Conservation (phyloP, 2,113 vertebrate species). For the Corydoras maculifer region DNA sequence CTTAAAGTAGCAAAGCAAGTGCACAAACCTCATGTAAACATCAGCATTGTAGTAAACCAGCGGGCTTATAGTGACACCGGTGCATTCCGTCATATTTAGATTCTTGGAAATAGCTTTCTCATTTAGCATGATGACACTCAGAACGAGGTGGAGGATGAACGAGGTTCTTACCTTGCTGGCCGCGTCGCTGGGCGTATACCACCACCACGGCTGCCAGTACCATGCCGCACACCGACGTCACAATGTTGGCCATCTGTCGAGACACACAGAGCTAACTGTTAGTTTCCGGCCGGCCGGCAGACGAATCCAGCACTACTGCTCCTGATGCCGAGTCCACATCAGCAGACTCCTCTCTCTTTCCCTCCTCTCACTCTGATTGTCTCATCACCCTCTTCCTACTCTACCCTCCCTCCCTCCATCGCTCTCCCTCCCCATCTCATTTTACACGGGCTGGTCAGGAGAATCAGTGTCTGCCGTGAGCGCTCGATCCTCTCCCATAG, state of each 20-base stretch:
- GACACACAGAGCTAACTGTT: slow-evolving; percentile 52
- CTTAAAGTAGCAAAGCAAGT: too few species aligned
- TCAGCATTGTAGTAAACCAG: too few species aligned
- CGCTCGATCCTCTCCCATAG: slow-evolving; percentile 3
- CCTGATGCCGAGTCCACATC: slow-evolving; percentile 44
- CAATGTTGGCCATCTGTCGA: slow-evolving; percentile 88
- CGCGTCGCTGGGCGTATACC: slow-evolving; percentile 86
- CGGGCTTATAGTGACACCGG: too few species aligned
- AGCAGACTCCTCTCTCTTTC: slow-evolving; percentile 42
- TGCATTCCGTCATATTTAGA: too few species aligned
- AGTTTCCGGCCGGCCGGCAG: slow-evolving; percentile 44
- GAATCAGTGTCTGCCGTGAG: slow-evolving; percentile 28
- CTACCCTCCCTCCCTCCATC: slow-evolving; percentile 18
- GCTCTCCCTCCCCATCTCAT: background rate
- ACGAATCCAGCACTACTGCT: slow-evolving; percentile 47
- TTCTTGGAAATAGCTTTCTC: too few species aligned
- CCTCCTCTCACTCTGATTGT: slow-evolving; percentile 9
- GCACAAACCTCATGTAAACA: too few species aligned
- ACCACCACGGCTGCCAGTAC: slow-evolving; percentile 81
- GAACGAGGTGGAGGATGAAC: slow-evolving; percentile 13
- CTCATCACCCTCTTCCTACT: slow-evolving; percentile 24
- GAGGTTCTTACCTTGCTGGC: slow-evolving; percentile 80
- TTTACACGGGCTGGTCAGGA: slow-evolving; percentile 35
- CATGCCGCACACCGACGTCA: slow-evolving; percentile 85
- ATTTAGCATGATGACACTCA: background rate